Evolutionary conservation across 2,888 invertebrate genomes (phyloP).

Genomic region (Parnassius apollo): DNA sequence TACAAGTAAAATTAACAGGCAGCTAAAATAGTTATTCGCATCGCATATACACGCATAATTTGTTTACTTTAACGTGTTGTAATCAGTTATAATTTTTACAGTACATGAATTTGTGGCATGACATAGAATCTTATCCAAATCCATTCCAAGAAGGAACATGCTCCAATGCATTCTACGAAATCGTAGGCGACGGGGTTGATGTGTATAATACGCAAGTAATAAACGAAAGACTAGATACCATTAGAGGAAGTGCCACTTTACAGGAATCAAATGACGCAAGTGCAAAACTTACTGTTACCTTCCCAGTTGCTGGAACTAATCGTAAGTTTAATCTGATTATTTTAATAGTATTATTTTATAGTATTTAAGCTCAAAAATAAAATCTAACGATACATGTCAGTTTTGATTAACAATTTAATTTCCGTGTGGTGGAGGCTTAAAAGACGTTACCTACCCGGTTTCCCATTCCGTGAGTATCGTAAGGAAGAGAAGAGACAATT

Average conservation of each 20-base stretch:
- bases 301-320: slow-evolving; percentile 74
- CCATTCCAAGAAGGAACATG: slow-evolving; percentile 55
- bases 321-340: slow-evolving; percentile 53
- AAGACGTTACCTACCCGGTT: too few relatives aligned
- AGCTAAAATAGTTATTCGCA: too few relatives aligned
- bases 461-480: too few relatives aligned
- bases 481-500: too few relatives aligned
- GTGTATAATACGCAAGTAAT: slow-evolving; percentile 40
- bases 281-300: slow-evolving; percentile 79
- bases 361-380: background rate
- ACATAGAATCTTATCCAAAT: slow-evolving; percentile 51
- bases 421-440: too few relatives aligned
- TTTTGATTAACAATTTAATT: too few relatives aligned
- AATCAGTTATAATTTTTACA: slow-evolving; percentile 30
- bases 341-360: background rate
- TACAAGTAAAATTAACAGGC: too few relatives aligned
- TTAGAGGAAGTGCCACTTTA: slow-evolving; percentile 63
- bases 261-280: slow-evolving; percentile 58
- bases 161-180: slow-evolving; percentile 48
- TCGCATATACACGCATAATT: too few relatives aligned
- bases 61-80: too few relatives aligned
- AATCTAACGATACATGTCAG: too few relatives aligned
- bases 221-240: slow-evolving; percentile 34
- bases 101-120: slow-evolving; percentile 57
- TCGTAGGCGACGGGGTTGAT: slow-evolving; percentile 37